phyloP scores from a whole-genome alignment of 2,113 vertebrate genomes.

The Tachysurus fulvidraco region DNA sequence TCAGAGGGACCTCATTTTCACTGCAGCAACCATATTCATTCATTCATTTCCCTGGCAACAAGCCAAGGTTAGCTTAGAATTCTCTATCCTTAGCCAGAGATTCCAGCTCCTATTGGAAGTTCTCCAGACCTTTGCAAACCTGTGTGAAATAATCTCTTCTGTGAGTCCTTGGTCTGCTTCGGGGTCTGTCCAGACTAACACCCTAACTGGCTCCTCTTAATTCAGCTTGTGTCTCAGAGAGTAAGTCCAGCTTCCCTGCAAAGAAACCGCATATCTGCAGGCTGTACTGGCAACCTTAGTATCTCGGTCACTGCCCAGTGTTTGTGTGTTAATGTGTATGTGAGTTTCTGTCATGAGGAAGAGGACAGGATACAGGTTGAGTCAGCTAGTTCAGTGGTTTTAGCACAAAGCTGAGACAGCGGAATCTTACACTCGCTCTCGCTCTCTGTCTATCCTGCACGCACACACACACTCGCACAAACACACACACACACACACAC shows the following conservation, averaged over 20 bases:
- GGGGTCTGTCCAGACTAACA: not conserved
- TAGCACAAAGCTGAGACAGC: conserved; percentile 55
- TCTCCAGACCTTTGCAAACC: too few species aligned
- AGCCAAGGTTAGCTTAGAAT: not conserved
- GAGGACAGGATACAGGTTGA: conserved; percentile 51
- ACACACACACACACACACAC: conserved; percentile 50
- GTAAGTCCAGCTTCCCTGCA: not conserved
- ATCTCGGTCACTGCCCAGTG: not conserved
- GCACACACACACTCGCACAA: conserved; percentile 43
- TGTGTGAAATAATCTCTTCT: not conserved
- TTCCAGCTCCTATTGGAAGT: not conserved
- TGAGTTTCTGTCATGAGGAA: conserved; percentile 33
- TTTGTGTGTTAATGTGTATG: conserved; percentile 44
- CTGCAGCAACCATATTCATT: not conserved
- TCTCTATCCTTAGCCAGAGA: not conserved
- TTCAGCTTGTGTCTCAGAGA: not conserved
- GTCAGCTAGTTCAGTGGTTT: conserved; percentile 61
- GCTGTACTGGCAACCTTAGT: not conserved
- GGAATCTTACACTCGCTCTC: conserved; percentile 28
- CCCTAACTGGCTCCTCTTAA: not conserved
- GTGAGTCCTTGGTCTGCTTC: not conserved
- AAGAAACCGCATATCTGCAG: not conserved
- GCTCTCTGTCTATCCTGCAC: not conserved
- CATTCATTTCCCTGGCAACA: not conserved
- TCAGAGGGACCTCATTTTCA: not conserved